Percentiles rank a stretch among this genome's conserved stretches.
Conservation (phyloP, 2,113 vertebrate genomes). For the Elgaria multicarinata region DNA sequence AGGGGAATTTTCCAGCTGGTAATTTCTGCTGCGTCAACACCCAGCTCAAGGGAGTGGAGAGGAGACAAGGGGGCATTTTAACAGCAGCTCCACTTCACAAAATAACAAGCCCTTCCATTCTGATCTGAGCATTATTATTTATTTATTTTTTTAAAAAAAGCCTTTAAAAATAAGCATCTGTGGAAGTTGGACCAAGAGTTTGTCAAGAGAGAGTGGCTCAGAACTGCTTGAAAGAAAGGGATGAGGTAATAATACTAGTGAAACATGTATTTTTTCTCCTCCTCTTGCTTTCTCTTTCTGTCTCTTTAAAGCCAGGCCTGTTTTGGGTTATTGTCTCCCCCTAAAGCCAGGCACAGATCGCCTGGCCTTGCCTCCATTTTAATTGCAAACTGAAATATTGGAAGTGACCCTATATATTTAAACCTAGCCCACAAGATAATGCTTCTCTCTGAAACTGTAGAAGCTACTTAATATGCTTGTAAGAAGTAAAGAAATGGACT, state of each 20-base stretch:
- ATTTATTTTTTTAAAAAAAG: slow-evolving; percentile 11
- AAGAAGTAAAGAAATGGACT: slow-evolving; percentile 67
- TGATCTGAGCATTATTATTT: slow-evolving; percentile 45
- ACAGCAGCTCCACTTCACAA: slow-evolving; percentile 67
- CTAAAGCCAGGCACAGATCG: slow-evolving; percentile 76
- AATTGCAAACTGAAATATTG: slow-evolving; percentile 73
- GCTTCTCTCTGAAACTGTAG: neutral
- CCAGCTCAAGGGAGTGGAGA: slow-evolving; percentile 80
- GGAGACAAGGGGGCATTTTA: slow-evolving; percentile 79
- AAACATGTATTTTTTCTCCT: slow-evolving; percentile 53
- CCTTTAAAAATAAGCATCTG: slow-evolving; percentile 68
- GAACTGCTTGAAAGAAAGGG: slow-evolving; percentile 73
- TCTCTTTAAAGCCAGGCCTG: slow-evolving; percentile 57
- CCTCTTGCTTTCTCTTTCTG: neutral
- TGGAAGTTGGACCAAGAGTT: slow-evolving; percentile 76
- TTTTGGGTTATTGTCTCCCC: slow-evolving; percentile 83
- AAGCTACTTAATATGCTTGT: slow-evolving; percentile 29
- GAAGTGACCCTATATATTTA: slow-evolving; percentile 59
- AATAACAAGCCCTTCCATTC: slow-evolving; percentile 54
- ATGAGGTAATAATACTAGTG: slow-evolving; percentile 75
- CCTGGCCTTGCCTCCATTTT: slow-evolving; percentile 90
- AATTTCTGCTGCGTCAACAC: slow-evolving; percentile 97
- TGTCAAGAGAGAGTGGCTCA: slow-evolving; percentile 66
- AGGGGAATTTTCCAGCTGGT: slow-evolving; percentile 93
- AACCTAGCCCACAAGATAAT: neutral